Evolutionary conservation across 2,797 vertebrate species (phyloP).

Genomic region (Heteromormyrus szaboi): DNA sequence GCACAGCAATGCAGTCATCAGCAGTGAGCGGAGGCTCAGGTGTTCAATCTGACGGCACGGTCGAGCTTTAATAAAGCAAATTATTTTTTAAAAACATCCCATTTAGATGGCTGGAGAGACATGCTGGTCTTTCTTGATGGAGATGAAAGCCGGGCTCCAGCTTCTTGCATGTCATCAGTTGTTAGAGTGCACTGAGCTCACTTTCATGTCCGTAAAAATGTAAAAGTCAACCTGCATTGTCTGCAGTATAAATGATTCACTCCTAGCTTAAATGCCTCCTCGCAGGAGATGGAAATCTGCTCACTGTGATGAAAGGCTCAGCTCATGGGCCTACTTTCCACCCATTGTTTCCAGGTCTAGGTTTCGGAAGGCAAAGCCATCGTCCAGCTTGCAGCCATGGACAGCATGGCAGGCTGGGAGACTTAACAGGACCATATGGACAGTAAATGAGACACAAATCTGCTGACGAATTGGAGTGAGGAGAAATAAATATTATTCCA

Average conservation of each 20-base stretch:
- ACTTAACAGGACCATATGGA: not conserved
- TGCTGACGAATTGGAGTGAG: not conserved
- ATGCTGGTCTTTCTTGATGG: not conserved
- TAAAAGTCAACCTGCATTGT: not conserved
- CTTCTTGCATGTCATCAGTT: not conserved
- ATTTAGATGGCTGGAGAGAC: conserved; percentile 15
- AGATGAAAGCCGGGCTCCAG: conserved; percentile 2
- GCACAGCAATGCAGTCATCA: not conserved
- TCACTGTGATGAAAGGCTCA: not conserved
- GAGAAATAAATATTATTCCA: not conserved
- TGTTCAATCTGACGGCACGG: conserved; percentile 11
- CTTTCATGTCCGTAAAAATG: conserved; percentile 10
- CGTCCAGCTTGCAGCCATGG: not conserved
- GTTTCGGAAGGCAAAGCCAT: not conserved
- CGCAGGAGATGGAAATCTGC: not conserved
- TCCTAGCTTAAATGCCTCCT: not conserved
- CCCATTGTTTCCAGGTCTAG: not conserved
- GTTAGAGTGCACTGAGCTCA: not conserved
- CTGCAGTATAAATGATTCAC: not conserved
- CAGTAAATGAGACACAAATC: not conserved
- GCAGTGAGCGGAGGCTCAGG: not conserved
- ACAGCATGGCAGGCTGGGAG: not conserved
- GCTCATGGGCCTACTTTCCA: not conserved
- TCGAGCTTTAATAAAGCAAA: conserved; percentile 9
- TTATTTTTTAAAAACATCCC: conserved; percentile 19